Conservation (phyloP, 2,113 vertebrate genomes). For the Nothocercus julius region DNA sequence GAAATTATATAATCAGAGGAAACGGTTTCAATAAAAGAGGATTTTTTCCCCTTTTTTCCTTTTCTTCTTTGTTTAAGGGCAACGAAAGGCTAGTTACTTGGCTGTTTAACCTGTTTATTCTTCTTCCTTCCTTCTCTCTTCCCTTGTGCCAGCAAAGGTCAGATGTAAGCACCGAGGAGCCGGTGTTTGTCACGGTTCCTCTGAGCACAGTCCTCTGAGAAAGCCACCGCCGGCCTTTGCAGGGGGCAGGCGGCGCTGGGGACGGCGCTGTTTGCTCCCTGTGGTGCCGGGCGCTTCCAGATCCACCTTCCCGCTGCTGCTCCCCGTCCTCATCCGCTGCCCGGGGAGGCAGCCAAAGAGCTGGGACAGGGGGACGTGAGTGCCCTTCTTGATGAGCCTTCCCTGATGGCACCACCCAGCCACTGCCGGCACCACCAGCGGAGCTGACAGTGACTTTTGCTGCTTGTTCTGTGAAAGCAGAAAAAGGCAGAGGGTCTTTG, state of each 20-base stretch:
- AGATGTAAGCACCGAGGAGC: not conserved
- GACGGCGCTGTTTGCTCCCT: not conserved
- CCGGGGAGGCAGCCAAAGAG: too few relatives aligned
- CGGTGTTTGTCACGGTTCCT: not conserved
- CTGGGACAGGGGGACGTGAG: too few relatives aligned
- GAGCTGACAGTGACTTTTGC: not conserved
- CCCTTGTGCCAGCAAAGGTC: not conserved
- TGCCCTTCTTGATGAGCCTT: too few relatives aligned
- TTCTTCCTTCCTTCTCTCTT: not conserved
- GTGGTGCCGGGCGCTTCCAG: not conserved
- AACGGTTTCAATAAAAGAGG: slow-evolving; percentile 65
- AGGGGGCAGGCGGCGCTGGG: rapidly evolving
- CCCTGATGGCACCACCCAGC: too few relatives aligned
- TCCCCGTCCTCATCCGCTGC: too few relatives aligned
- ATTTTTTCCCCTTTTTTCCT: not conserved
- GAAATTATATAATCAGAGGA: slow-evolving; percentile 67
- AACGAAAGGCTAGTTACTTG: slow-evolving; percentile 32
- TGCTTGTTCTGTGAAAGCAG: too few relatives aligned
- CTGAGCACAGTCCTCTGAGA: not conserved
- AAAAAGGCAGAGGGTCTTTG: too few relatives aligned
- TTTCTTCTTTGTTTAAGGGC: not conserved
- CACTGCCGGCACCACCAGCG: not conserved
- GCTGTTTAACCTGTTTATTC: slow-evolving; percentile 17
- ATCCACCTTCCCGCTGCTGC: not conserved
- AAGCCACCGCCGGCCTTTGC: not conserved